Base-by-base conservation (phyloP, 2,797 vertebrate species). In the Sternotherus odoratus region DNA sequence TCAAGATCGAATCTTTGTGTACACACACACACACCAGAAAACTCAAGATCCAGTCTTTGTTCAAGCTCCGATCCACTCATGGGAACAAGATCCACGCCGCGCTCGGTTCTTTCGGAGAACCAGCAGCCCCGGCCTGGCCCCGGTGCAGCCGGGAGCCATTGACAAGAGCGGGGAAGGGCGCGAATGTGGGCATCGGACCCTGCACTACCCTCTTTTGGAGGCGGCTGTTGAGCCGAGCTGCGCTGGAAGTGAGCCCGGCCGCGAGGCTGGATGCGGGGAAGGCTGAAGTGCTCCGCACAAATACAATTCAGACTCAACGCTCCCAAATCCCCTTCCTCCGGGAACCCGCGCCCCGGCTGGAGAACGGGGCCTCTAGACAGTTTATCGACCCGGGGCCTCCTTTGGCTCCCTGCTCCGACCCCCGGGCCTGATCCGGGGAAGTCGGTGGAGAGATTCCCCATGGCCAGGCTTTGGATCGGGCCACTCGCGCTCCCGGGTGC, bases 81-180 rank as follows among this genome's bases (percentile, higher is more conserved):
- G 13, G 43, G 9, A 26, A 30, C 43, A 16, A 30, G 72, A 2
- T 8, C 26, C 28, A 10, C 3, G 3, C 43, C 9, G 43, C 1
- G 39, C 24, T 13, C 15, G 23, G 24, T 8, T 48, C 39, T 8
- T 28, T 13, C 39, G 6, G 13, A 26, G 6, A 26, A 28, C 13
- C 6, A 74, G 69, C 12, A 24, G 9, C 39, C 69, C 23, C 3
- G 2, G 36, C n/a, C 16, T 39, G n/a, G n/a, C 36, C 66, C 16
- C 21, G 5, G 19, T 3, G 39, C 2, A 46, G 39, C 69, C 0
- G 69, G 24, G 39, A 7, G 69, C 36, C 2, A 5, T 15, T 74
- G 39, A 15, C 6, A 8, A 16, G 24, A 17, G 39, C 3, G 43
- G 72, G 43, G 43, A 48, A 16, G 63, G 12, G 33, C 16, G 9